Evolutionary conservation across 2,113 vertebrate species (phyloP).

Genomic region (Mugil cephalus): DNA sequence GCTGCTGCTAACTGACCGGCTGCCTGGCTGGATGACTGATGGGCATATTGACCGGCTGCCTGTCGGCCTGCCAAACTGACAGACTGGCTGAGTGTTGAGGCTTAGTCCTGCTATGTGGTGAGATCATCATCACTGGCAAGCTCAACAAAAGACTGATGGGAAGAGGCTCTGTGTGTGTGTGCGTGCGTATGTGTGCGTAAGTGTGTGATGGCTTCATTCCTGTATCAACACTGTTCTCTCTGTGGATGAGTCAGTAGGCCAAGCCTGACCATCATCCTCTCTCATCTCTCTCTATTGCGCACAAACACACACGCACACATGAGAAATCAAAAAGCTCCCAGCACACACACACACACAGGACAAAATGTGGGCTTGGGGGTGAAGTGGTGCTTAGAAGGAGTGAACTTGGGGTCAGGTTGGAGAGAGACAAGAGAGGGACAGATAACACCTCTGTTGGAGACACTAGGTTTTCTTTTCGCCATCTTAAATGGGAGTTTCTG

Average conservation of each 20-base stretch:
- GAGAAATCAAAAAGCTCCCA: constrained; percentile 47
- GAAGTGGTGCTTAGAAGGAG: constrained; percentile 73
- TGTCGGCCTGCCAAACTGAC: constrained; percentile 59
- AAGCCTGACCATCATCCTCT: constrained; percentile 71
- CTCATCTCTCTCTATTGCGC: constrained; percentile 52
- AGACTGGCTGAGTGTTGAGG: constrained; percentile 60
- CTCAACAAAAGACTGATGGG: constrained; percentile 72
- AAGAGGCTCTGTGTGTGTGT: constrained; percentile 60
- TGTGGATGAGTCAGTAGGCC: constrained; percentile 74
- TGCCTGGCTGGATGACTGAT: constrained; percentile 54
- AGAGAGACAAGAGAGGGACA: constrained; percentile 54
- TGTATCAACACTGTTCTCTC: constrained; percentile 68
- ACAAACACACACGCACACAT: constrained; percentile 17
- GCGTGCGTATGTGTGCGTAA: constrained; percentile 27
- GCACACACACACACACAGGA: constrained; percentile 20
- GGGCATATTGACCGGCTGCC: constrained; percentile 52
- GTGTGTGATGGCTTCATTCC: constrained; percentile 72
- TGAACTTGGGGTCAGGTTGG: constrained; percentile 65
- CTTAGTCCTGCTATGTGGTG: constrained; percentile 69
- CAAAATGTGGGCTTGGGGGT: constrained; percentile 55
- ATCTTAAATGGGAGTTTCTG: constrained; percentile 1
- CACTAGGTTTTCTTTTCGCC: constrained; percentile 37
- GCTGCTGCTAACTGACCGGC: constrained; percentile 28
- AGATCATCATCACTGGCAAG: constrained; percentile 72
- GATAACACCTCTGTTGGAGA: constrained; percentile 40